A percentile compares a stretch with the other conserved stretches of the same genome.
Conservation (phyloP, 92 coral and sea anemone species). For the Isaurus tuberculatus region DNA sequence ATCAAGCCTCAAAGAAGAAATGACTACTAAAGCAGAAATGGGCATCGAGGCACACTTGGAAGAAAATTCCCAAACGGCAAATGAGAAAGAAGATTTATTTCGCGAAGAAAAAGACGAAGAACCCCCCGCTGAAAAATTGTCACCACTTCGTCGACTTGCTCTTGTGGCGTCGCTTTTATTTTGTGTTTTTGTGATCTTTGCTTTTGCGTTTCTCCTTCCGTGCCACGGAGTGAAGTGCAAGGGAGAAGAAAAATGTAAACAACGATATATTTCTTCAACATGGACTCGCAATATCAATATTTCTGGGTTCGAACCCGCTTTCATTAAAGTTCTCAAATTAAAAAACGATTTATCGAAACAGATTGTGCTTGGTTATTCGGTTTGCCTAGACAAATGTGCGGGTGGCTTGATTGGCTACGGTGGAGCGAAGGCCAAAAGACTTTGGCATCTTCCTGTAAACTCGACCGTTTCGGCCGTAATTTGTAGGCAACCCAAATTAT, state of each 20-base stretch:
- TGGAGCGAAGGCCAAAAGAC: not conserved
- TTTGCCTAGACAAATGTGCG: slow-evolving; percentile 8
- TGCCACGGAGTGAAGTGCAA: slow-evolving; percentile 77
- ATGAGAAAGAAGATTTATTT: slow-evolving; percentile 40
- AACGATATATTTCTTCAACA: slow-evolving; percentile 12
- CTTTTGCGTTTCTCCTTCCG: slow-evolving; percentile 84
- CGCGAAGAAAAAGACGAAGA: slow-evolving; percentile 47
- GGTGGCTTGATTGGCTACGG: slow-evolving; percentile 4
- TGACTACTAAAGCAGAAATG: not conserved
- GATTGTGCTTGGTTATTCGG: slow-evolving; percentile 8
- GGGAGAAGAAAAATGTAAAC: slow-evolving; percentile 60
- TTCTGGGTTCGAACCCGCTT: slow-evolving; percentile 40
- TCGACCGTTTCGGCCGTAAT: slow-evolving; percentile 2
- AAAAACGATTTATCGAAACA: not conserved
- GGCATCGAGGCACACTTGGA: slow-evolving; percentile 31
- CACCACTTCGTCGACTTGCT: slow-evolving; percentile 66
- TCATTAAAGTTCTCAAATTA: slow-evolving; percentile 3
- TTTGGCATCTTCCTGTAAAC: slow-evolving; percentile 15
- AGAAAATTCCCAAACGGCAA: slow-evolving; percentile 18
- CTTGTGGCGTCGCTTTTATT: slow-evolving; percentile 76
- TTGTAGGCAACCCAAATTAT: not conserved
- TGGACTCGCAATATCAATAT: slow-evolving; percentile 75
- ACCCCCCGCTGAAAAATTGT: slow-evolving; percentile 45
- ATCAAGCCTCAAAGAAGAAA: not conserved
- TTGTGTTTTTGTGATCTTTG: slow-evolving; percentile 86